Base-by-base conservation (phyloP, 2,113 vertebrate genomes). In the Leucoraja erinaceus region DNA sequence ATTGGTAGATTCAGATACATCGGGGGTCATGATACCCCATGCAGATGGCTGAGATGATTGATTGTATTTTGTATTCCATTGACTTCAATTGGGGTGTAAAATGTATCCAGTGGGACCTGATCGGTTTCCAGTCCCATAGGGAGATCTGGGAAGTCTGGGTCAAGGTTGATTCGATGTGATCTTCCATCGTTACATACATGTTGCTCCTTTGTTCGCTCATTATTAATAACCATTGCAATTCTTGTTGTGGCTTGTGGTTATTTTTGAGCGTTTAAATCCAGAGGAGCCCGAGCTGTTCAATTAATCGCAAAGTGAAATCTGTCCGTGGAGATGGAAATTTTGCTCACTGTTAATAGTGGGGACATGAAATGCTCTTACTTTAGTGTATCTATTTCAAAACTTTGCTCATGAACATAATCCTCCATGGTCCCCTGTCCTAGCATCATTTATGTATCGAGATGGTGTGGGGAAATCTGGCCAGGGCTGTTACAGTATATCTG, bases 281-380 rank as follows among this genome's bases (percentile, higher is more conserved):
- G 28, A n/a, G 31, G 59, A 59, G 28, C 5, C 28, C 63, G 28
- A 88, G 83, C 59, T 88, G 56, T 28, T 86, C 81, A 86, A 86
- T 86, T 61, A 86, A 86, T 56, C 81, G n/a, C 81, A 61, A 88
- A n/a, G 28, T 88, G n/a, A 61, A 88, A 63, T 56, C 83, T 63
- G 59, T 88, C 83, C 63, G 83, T 63, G 28, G 59, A 88, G 59
- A 63, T 88, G 83, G 28, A 63, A 88, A 63, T 28, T 61, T 88
- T 6, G 12, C 28, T 14, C 83, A n/a, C 25, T 63, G n/a, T 56
- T 18, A n/a, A 31, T 31, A 88, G 56, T 16, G 28, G 12, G 38
- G 63, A n/a, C 14, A 63, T 63, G 25, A 63, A 66, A n/a, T 63
- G 0, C 2, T 63, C n/a, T 66, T 31, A 61, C 9, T 88, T 63